phyloP scores from a whole-genome alignment of 2,113 vertebrate genomes.

The Zosterops pallidus region DNA sequence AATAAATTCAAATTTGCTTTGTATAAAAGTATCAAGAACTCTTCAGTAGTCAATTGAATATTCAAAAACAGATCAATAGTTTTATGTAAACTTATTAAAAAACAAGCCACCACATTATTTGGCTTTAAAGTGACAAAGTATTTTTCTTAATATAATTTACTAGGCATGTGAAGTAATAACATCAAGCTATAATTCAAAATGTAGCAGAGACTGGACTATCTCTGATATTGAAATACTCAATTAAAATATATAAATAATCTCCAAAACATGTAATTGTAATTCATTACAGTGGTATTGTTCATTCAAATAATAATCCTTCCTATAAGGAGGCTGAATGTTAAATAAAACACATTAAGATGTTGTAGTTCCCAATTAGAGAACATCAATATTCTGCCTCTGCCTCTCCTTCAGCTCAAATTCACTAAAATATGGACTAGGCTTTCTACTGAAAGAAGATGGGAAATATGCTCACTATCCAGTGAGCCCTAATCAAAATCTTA shows the following conservation, averaged over 20 bases:
- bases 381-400: not conserved
- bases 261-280: not conserved
- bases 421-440: not conserved
- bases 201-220: not conserved
- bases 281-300: conserved; percentile 25
- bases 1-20: not conserved
- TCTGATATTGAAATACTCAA: not conserved
- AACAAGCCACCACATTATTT: conserved; percentile 3
- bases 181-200: not conserved
- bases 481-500: not conserved
- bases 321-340: conserved; percentile 2
- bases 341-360: not conserved
- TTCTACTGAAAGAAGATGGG: not conserved
- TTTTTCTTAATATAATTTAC: conserved; percentile 29
- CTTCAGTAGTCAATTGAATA: conserved; percentile 53
- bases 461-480: not conserved
- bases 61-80: conserved; percentile 31
- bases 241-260: conserved; percentile 33
- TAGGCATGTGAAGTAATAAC: not conserved
- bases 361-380: not conserved
- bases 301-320: conserved; percentile 6
- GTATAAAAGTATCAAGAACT: conserved; percentile 27
- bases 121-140: conserved; percentile 52
- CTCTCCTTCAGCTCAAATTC: not conserved
- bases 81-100: conserved; percentile 45